A percentile compares a stretch with the other conserved stretches of the same genome.
Evolutionary conservation across 2,797 vertebrate genomes (phyloP).

Genomic region (Ptychadena robeensis): DNA sequence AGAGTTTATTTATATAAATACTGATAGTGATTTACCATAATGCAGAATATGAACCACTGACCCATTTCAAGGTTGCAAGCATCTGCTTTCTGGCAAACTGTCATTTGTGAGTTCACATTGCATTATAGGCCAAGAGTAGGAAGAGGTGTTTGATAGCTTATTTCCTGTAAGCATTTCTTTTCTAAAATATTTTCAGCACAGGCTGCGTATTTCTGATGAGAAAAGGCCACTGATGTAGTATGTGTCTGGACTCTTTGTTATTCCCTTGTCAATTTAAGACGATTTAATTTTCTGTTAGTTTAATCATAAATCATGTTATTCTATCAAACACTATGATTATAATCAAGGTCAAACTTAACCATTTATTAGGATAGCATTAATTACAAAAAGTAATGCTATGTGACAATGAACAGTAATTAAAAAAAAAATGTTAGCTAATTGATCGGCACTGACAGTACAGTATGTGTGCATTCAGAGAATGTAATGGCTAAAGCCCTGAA

Average conservation of each 20-base stretch:
- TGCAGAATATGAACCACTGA: conserved; percentile 16
- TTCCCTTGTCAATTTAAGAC: conserved; percentile 28
- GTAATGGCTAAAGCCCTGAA: no score
- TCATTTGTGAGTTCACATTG: conserved; percentile 33
- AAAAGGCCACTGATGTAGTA: conserved; percentile 40
- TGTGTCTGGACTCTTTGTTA: conserved; percentile 3
- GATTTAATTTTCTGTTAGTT: conserved; percentile 46
- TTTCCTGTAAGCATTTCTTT: conserved; percentile 61
- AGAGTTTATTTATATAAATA: background rate
- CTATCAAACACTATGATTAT: conserved; percentile 21
- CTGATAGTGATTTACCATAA: background rate
- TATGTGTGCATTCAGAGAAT: no score
- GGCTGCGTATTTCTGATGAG: conserved; percentile 49
- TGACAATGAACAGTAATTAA: background rate
- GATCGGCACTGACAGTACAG: background rate
- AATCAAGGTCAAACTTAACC: conserved; percentile 50
- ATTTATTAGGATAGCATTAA: no score
- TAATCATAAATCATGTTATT: conserved; percentile 58
- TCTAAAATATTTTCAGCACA: conserved; percentile 46
- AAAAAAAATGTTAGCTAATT: background rate
- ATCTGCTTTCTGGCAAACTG: conserved; percentile 33
- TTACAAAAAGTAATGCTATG: background rate
- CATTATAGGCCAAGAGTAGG: conserved; percentile 21
- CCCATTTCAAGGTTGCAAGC: conserved; percentile 39
- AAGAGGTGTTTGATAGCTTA: conserved; percentile 56